Percentiles rank a stretch among this genome's conserved stretches.
Conservation (phyloP, 2,113 vertebrate genomes). For the Zapornia atra region DNA sequence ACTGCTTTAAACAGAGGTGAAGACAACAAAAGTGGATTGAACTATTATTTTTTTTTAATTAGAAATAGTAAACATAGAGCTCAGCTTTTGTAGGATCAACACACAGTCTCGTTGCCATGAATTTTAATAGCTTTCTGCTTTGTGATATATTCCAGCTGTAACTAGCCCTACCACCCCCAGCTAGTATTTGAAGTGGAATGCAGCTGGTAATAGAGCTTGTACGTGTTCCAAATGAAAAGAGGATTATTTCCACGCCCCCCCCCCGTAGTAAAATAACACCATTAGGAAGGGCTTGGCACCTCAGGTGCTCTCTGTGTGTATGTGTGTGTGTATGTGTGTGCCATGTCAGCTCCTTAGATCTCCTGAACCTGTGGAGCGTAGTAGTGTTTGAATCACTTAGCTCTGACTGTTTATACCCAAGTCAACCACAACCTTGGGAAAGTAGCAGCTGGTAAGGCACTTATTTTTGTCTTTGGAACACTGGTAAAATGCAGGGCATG, state of each 20-base stretch:
- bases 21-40: conserved; percentile 65
- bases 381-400: conserved; percentile 28
- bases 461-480: conserved; percentile 74
- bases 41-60: conserved; percentile 14
- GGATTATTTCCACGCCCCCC: not conserved
- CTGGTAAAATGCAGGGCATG: conserved; percentile 72
- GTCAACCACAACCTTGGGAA: conserved; percentile 73
- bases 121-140: conserved; percentile 55
- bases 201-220: conserved; percentile 68
- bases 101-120: conserved; percentile 56
- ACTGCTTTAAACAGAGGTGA: conserved; percentile 61
- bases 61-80: conserved; percentile 61
- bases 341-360: conserved; percentile 57
- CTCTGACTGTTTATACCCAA: conserved; percentile 70
- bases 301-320: conserved; percentile 62
- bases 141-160: conserved; percentile 76
- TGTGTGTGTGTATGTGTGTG: conserved; percentile 18
- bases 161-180: conserved; percentile 50
- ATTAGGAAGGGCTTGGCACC: conserved; percentile 23
- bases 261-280: conserved; percentile 57
- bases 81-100: conserved; percentile 53
- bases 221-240: conserved; percentile 58
- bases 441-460: conserved; percentile 69
- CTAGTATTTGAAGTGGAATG: conserved; percentile 64
- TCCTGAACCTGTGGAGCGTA: not conserved